Conservation (phyloP, 2,797 vertebrate species). For the Pangasius djambal region DNA sequence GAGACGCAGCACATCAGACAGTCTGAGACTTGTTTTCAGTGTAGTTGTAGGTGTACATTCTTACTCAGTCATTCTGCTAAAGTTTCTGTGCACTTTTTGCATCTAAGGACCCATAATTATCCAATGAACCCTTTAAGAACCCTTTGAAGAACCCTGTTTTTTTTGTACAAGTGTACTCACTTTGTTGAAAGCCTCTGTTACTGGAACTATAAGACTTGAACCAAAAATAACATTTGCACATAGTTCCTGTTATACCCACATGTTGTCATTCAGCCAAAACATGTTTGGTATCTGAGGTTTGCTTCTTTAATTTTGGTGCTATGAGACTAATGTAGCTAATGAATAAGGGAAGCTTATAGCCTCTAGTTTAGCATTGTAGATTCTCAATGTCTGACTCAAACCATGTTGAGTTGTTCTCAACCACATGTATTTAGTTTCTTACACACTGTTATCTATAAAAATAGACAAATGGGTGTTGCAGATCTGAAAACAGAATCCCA, state of each 20-base stretch:
- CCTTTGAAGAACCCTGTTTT: neutral
- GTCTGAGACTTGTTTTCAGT: neutral
- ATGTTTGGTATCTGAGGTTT: neutral
- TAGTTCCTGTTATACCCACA: neutral
- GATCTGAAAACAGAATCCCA: neutral
- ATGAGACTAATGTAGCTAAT: neutral
- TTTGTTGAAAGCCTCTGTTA: slow-evolving; percentile 5
- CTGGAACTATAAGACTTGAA: neutral
- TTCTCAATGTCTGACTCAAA: neutral
- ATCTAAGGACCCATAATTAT: neutral
- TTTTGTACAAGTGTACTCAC: neutral
- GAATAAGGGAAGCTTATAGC: neutral
- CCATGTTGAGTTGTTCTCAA: no score
- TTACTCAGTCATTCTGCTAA: neutral
- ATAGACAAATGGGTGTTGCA: neutral
- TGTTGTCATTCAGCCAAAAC: neutral
- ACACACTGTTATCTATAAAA: neutral
- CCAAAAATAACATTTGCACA: neutral
- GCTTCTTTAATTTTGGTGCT: neutral
- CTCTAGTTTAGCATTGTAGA: neutral
- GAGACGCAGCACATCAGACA: neutral
- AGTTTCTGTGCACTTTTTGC: neutral
- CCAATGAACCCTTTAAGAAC: neutral
- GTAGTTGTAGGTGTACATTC: neutral
- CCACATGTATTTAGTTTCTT: neutral